A percentile compares a stretch with the other conserved stretches of the same genome.
phyloP scores from a whole-genome alignment of 35 echinoderm and acorn worm species.

The Apostichopus parvimensis region DNA sequence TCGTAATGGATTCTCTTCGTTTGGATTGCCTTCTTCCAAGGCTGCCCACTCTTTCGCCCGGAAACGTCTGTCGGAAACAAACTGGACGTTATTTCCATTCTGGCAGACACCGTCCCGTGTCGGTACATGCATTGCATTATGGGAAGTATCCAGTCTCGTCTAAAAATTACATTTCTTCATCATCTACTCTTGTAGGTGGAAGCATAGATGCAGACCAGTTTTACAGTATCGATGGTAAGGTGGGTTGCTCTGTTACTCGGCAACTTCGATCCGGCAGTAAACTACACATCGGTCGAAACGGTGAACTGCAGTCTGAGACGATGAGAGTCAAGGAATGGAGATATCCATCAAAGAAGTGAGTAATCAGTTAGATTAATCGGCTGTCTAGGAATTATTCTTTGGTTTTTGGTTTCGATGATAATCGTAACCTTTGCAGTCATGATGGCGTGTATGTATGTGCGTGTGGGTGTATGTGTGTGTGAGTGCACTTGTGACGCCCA shows the following conservation, averaged over 20 bases:
- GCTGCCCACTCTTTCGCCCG: background rate
- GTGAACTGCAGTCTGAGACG: conserved; percentile 77
- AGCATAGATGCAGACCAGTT: conserved; percentile 49
- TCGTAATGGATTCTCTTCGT: background rate
- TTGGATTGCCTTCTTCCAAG: background rate
- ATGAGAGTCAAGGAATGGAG: conserved; percentile 76
- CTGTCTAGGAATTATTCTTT: too few relatives aligned
- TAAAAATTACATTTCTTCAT: background rate
- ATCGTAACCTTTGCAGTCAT: too few relatives aligned
- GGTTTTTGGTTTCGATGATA: too few relatives aligned
- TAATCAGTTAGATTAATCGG: background rate
- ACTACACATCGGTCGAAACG: conserved; percentile 80
- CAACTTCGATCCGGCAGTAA: conserved; percentile 82
- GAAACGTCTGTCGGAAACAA: background rate
- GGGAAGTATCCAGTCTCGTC: background rate
- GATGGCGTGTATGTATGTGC: too few relatives aligned
- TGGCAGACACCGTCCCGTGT: conserved; percentile 72
- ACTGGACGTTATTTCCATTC: conserved; percentile 38
- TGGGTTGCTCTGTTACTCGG: conserved; percentile 68
- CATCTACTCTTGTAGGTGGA: conserved; percentile 42
- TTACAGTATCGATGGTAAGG: conserved; percentile 83
- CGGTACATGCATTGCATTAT: background rate
- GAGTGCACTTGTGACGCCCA: too few relatives aligned
- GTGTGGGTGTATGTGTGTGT: too few relatives aligned
- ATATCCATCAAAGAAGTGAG: conserved; percentile 10